phyloP scores from a whole-genome alignment of 2,888 invertebrate species.

The Linyphia triangularis region DNA sequence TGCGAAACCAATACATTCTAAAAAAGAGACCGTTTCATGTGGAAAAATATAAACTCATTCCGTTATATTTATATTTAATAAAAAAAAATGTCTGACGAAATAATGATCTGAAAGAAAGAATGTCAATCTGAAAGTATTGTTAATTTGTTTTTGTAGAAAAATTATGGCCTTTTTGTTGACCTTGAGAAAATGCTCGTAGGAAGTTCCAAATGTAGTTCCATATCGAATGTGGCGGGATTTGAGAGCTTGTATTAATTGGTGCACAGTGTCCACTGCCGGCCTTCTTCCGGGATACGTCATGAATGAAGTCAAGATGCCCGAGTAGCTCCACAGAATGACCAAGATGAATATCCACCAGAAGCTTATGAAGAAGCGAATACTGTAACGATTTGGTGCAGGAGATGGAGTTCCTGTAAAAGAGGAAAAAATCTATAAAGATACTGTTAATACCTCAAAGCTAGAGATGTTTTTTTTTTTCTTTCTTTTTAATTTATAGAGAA shows the following conservation, averaged over 20 bases:
- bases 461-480: no score
- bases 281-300: conserved; percentile 64
- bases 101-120: no score
- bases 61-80: no score
- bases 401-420: conserved; percentile 34
- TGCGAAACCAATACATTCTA: no score
- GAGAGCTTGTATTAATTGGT: conserved; percentile 20
- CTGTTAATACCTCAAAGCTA: no score
- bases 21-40: no score
- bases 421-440: no score
- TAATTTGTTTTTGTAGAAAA: no score
- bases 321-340: conserved; percentile 63
- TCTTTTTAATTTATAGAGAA: no score
- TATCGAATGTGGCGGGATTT: conserved; percentile 4
- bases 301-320: conserved; percentile 60
- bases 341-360: conserved; percentile 69
- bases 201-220: conserved; percentile 41
- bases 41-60: no score
- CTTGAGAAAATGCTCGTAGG: conserved; percentile 51
- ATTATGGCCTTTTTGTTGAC: neutral
- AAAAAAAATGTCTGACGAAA: no score
- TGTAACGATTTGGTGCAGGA: conserved; percentile 43
- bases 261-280: conserved; percentile 43
- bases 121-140: no score
- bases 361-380: conserved; percentile 63